Evolutionary conservation across 2,888 invertebrate species (phyloP), one percentile per base, ranked within the genome.

Genomic region (Nectonema munidae): DNA sequence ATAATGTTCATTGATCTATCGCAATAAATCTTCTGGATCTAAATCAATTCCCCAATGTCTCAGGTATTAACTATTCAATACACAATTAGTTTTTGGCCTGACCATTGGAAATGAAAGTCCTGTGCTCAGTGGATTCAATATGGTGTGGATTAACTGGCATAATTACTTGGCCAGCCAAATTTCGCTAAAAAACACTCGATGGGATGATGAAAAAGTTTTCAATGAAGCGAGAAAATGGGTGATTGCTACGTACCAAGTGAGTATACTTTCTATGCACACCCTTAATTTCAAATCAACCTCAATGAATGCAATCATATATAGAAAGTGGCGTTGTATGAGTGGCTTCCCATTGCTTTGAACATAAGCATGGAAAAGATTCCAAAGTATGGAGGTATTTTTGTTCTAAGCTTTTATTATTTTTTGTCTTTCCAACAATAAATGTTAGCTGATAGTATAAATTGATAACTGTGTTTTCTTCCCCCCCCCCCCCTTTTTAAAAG

Each of bases 131-230:
- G 20, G 19, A 5, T 19, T 34, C 19, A 15, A 20, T 4, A 41
- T 53, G 2, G 36, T 54, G 25, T 52, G 52, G 42, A 52, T 49
- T 44, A 47, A 52, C 3, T 53, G 48, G 45, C 54, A 53, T 42
- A 54, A 54, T 41, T 15, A 39, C 21, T 25, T 50, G 9, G 54
- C 50, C 5, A n/a, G 19, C 14, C n/a, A n/a, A 5, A 20, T 42
- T 20, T 3, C 15, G 11, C 14, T 19, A 3, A 15, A 42, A 3
- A 40, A 48, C 34, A 42, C 44, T 2, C 37, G 42, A 11, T 45
- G 46, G 43, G 42, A 44, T 2, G 46, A 47, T 32, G 49, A 51
- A 35, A 43, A 47, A 19, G 42, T 51, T 11, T 54, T 50, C 41
- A 46, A 49, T 5, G 44, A 42, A 15, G 44, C 53, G 2, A 45